These are phyloP conservation scores for Tribolium freemani DNA, from an alignment of 2,888 invertebrate genomes.

Conservation along the genomic window DNA sequence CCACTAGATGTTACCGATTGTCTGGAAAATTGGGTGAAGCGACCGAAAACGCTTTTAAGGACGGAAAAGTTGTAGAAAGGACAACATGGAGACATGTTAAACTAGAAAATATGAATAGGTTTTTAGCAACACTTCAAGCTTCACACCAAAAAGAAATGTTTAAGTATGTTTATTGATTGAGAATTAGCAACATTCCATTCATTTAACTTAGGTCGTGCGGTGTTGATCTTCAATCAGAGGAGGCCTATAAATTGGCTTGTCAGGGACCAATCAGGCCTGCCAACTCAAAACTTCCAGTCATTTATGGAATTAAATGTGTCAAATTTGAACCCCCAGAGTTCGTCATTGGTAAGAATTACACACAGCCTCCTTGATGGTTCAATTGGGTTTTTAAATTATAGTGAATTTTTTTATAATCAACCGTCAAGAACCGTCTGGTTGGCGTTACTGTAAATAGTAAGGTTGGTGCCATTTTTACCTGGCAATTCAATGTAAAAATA, in stretches of 20 bases:
- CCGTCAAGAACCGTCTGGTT: too few relatives aligned
- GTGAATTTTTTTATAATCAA: background rate
- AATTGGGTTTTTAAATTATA: constrained; percentile 1
- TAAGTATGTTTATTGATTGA: constrained; percentile 71
- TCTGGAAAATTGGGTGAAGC: constrained; percentile 83
- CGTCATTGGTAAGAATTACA: constrained; percentile 76
- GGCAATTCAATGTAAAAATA: too few relatives aligned
- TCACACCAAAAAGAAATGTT: constrained; percentile 90
- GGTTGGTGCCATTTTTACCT: too few relatives aligned
- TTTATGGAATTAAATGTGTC: constrained; percentile 90
- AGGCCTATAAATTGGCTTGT: constrained; percentile 90
- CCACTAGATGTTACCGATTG: constrained; percentile 80
- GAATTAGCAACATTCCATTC: background rate
- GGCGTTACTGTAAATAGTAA: too few relatives aligned
- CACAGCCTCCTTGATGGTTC: background rate
- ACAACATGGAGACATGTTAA: constrained; percentile 81
- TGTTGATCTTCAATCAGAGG: constrained; percentile 87
- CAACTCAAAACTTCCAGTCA: constrained; percentile 77
- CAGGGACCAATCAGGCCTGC: constrained; percentile 86
- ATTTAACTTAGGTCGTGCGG: constrained; percentile 75
- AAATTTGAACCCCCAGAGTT: constrained; percentile 88
- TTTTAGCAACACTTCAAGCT: constrained; percentile 86
- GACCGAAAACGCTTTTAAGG: constrained; percentile 80
- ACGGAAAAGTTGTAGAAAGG: constrained; percentile 80
- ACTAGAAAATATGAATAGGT: constrained; percentile 77